Conservation (phyloP, 2,797 vertebrate species). For the Centropyge bicolor region DNA sequence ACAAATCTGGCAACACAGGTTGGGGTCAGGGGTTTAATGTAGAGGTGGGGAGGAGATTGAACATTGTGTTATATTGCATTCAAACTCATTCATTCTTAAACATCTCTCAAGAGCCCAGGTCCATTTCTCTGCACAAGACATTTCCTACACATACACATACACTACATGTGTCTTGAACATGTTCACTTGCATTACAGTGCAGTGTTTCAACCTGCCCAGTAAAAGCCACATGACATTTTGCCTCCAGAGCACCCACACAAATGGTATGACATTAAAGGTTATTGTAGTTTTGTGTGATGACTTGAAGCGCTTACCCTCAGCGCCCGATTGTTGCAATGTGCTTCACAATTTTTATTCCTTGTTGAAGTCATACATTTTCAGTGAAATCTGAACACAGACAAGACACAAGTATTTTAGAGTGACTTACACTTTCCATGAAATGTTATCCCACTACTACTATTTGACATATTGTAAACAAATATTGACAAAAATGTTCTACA, state of each 20-base stretch:
- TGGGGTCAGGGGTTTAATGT: slow-evolving; percentile 50
- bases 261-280: background rate
- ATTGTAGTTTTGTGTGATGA: background rate
- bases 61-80: slow-evolving; percentile 35
- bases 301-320: background rate
- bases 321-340: background rate
- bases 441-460: background rate
- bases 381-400: background rate
- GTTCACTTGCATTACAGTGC: background rate
- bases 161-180: background rate
- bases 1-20: slow-evolving; percentile 48
- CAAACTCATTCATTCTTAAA: slow-evolving; percentile 46
- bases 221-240: background rate
- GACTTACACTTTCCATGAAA: background rate
- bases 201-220: background rate
- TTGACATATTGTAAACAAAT: background rate
- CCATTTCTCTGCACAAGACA: slow-evolving; percentile 3
- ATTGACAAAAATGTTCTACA: background rate
- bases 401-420: background rate
- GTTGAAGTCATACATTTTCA: background rate
- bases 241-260: background rate
- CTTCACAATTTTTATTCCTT: background rate
- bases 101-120: slow-evolving; percentile 22
- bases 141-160: slow-evolving; percentile 7
- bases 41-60: slow-evolving; percentile 13